Percentiles rank a stretch among this genome's conserved stretches.
Evolutionary conservation across 1,140 invertebrate genomes (phyloP).

Genomic region (Apocrypta bakeri): DNA sequence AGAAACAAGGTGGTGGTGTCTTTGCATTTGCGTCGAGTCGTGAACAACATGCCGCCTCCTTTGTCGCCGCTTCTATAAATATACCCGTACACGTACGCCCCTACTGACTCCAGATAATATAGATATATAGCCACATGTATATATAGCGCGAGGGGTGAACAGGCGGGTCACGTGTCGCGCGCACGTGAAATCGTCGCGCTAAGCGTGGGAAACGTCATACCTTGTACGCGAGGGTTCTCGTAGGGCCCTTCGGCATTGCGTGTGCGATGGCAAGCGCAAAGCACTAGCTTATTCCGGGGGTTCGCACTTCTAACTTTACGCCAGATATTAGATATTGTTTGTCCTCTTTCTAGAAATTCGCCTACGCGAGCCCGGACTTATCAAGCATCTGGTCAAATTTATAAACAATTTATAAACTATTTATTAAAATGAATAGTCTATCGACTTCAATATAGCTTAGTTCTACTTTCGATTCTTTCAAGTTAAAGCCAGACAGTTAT

Average conservation of each 20-base stretch:
- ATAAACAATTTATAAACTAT: no score
- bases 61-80: not conserved
- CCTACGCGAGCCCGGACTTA: no score
- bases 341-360: no score
- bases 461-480: no score
- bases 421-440: no score
- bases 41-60: not conserved
- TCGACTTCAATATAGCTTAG: no score
- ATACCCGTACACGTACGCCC: constrained; percentile 5
- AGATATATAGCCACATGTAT: not conserved
- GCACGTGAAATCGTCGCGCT: constrained; percentile 6
- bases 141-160: not conserved
- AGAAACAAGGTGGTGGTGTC: not conserved
- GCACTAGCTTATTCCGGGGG: not conserved
- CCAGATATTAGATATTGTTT: no score
- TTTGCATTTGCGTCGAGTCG: not conserved
- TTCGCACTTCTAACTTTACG: not conserved
- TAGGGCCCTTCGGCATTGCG: not conserved
- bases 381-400: no score
- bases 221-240: not conserved
- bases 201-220: constrained; percentile 13
- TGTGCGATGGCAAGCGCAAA: not conserved
- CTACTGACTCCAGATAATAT: not conserved
- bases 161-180: constrained; percentile 21
- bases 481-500: no score